phyloP scores from a whole-genome alignment of 2,113 vertebrate genomes.

The Elephantulus edwardii region DNA sequence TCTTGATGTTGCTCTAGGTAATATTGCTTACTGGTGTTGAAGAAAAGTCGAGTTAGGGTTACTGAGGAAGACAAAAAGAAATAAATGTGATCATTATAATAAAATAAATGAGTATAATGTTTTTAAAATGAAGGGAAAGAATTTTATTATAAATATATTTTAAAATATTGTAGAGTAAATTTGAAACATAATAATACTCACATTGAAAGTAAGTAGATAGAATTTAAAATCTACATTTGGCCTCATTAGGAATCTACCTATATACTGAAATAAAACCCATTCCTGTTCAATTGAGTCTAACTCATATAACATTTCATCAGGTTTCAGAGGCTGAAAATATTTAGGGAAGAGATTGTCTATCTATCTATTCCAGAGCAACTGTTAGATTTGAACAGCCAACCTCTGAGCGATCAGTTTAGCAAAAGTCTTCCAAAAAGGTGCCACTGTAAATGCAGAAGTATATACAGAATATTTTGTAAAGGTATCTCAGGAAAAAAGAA shows the following conservation, averaged over 20 bases:
- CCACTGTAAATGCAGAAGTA: neutral
- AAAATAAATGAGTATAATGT: neutral
- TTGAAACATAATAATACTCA: neutral
- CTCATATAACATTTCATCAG: no score
- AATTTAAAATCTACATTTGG: constrained; percentile 6
- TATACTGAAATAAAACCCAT: no score
- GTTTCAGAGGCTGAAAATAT: no score
- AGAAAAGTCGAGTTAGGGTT: neutral
- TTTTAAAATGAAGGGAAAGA: neutral
- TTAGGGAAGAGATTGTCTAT: no score
- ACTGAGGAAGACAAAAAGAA: neutral
- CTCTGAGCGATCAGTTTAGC: no score
- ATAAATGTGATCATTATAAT: neutral
- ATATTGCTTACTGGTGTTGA: constrained; percentile 7
- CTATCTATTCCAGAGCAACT: no score
- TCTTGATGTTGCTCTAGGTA: neutral
- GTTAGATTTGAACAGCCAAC: no score
- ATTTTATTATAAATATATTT: neutral
- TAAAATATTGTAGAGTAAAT: neutral
- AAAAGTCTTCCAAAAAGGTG: neutral
- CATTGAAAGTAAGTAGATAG: constrained; percentile 22
- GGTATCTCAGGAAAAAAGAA: neutral
- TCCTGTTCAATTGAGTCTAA: no score
- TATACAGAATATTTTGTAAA: neutral
- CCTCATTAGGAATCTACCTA: no score